These are phyloP conservation scores for Tetrax tetrax DNA, from an alignment of 2,113 vertebrate species.

Conservation along the genomic window DNA sequence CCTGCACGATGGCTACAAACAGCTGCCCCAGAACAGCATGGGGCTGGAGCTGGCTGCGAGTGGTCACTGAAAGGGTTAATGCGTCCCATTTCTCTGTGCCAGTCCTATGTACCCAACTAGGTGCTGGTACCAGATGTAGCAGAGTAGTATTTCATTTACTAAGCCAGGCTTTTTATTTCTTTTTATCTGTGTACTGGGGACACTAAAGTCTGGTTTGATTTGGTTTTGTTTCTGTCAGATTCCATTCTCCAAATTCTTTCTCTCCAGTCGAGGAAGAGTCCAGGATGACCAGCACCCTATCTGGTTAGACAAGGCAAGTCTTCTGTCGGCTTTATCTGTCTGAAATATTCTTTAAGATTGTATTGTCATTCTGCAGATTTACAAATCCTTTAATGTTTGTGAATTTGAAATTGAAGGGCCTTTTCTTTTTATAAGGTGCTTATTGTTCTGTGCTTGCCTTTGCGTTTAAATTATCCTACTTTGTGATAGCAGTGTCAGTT, in stretches of 20 bases:
- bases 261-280: conserved; percentile 88
- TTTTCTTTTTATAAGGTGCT: background rate
- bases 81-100: background rate
- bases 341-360: background rate
- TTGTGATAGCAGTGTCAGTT: background rate
- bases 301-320: conserved; percentile 87
- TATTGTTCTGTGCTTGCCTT: background rate
- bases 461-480: background rate
- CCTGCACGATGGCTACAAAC: accelerated
- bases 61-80: background rate
- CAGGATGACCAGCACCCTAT: conserved; percentile 86
- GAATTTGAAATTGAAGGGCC: background rate
- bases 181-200: background rate
- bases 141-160: background rate
- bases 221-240: conserved; percentile 78
- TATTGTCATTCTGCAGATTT: background rate
- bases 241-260: conserved; percentile 95
- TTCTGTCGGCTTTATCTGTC: background rate
- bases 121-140: background rate
- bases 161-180: background rate
- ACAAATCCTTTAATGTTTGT: background rate
- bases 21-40: background rate
- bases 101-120: background rate
- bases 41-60: background rate
- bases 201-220: background rate